phyloP scores from a whole-genome alignment of 2,888 invertebrate genomes.

The Anodontia alba region DNA sequence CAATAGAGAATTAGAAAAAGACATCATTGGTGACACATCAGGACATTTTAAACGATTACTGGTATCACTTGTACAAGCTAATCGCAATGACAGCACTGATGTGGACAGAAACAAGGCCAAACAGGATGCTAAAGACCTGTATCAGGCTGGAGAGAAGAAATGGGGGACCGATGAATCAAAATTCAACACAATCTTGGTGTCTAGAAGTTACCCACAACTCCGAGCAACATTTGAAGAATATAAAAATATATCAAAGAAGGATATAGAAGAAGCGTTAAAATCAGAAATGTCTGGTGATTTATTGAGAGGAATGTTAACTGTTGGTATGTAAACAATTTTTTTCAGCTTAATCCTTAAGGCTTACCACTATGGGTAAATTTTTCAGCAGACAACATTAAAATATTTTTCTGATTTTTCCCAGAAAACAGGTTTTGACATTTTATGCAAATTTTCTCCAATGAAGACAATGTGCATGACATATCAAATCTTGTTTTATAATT shows the following conservation, averaged over 20 bases:
- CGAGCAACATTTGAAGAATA: slow-evolving; percentile 91
- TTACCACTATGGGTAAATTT: too few species aligned
- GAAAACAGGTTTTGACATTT: too few species aligned
- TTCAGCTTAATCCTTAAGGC: too few species aligned
- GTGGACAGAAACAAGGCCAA: slow-evolving; percentile 83
- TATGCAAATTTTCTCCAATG: too few species aligned
- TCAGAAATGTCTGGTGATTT: slow-evolving; percentile 84
- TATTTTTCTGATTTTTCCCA: too few species aligned
- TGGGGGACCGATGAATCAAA: slow-evolving; percentile 85
- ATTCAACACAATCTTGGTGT: slow-evolving; percentile 83
- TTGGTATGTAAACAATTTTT: slow-evolving; percentile 78
- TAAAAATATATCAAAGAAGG: slow-evolving; percentile 90
- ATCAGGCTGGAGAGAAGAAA: slow-evolving; percentile 82
- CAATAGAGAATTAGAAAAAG: slow-evolving; percentile 83
- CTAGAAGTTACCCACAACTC: slow-evolving; percentile 90
- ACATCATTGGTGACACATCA: slow-evolving; percentile 84
- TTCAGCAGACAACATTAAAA: too few species aligned
- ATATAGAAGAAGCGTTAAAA: slow-evolving; percentile 83
- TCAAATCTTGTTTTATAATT: too few species aligned
- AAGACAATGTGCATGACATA: too few species aligned
- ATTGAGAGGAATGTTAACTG: slow-evolving; percentile 81
- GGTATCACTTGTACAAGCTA: slow-evolving; percentile 81
- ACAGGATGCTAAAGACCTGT: slow-evolving; percentile 81
- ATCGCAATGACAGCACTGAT: slow-evolving; percentile 87
- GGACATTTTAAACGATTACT: slow-evolving; percentile 84